Evolutionary conservation across 2,888 invertebrate species (phyloP).

Genomic region (Drosophila antonietae): DNA sequence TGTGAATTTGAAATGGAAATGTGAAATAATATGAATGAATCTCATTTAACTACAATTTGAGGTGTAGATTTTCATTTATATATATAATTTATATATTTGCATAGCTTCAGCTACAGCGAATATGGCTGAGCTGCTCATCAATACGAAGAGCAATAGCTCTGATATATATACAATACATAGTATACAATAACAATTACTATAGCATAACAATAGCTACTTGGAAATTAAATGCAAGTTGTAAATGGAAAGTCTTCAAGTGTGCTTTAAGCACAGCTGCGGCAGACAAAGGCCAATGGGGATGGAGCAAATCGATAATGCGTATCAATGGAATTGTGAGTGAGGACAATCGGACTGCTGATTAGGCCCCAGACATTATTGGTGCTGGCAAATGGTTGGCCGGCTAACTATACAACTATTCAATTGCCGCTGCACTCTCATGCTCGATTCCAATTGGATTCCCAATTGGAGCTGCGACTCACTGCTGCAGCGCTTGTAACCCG

Average conservation of each 20-base stretch:
- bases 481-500: constrained; percentile 23
- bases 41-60: too few relatives aligned
- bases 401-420: constrained; percentile 14
- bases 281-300: background rate
- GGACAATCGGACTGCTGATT: constrained; percentile 33
- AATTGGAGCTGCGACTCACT: background rate
- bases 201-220: too few relatives aligned
- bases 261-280: background rate
- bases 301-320: constrained; percentile 37
- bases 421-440: background rate
- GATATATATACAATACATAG: too few relatives aligned
- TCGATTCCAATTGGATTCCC: background rate
- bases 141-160: too few relatives aligned
- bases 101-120: too few relatives aligned
- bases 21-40: too few relatives aligned
- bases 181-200: too few relatives aligned
- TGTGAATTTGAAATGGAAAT: too few relatives aligned
- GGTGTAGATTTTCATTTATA: too few relatives aligned
- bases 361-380: constrained; percentile 15
- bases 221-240: background rate
- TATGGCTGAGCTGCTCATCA: too few relatives aligned
- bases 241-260: background rate
- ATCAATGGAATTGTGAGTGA: constrained; percentile 21
- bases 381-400: background rate
- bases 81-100: too few relatives aligned